A percentile compares a stretch with the other conserved stretches of the same genome.
These are phyloP conservation scores for Tadarida brasiliensis DNA, from an alignment of 2,797 vertebrate species.

Conservation along the genomic window DNA sequence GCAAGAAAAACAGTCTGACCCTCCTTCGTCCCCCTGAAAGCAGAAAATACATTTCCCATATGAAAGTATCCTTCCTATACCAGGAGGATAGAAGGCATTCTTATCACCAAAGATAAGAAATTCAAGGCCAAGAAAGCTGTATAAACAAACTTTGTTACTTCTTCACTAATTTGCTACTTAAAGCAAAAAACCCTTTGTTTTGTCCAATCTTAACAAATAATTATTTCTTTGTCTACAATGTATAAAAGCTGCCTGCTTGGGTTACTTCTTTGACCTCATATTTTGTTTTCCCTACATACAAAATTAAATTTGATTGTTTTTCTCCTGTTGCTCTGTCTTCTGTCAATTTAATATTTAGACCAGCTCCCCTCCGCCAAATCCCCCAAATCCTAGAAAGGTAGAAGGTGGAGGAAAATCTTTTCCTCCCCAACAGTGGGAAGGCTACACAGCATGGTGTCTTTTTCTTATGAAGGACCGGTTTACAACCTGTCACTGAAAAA, in stretches of 20 bases:
- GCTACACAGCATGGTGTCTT: neutral
- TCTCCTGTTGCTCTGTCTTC: neutral
- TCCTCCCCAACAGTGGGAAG: neutral
- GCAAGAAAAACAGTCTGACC: neutral
- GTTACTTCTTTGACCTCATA: neutral
- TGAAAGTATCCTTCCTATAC: neutral
- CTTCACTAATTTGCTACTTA: neutral
- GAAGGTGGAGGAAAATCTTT: neutral
- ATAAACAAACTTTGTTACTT: neutral
- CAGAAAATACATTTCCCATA: neutral
- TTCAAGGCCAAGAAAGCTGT: neutral
- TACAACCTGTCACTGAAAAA: neutral
- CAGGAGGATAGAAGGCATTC: neutral
- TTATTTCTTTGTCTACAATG: neutral
- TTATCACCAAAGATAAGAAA: neutral
- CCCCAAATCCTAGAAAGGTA: neutral
- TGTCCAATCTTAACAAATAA: neutral
- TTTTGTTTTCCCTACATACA: neutral
- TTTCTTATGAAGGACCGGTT: neutral
- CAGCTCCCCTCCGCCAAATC: no score
- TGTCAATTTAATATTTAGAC: neutral
- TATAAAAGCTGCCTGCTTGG: neutral
- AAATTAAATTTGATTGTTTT: neutral
- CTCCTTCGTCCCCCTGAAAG: neutral
- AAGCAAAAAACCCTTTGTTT: neutral